Percentiles rank a stretch among this genome's conserved stretches.
Conservation (phyloP, 2,888 invertebrate species). For the Fissipunctia ypsillon region DNA sequence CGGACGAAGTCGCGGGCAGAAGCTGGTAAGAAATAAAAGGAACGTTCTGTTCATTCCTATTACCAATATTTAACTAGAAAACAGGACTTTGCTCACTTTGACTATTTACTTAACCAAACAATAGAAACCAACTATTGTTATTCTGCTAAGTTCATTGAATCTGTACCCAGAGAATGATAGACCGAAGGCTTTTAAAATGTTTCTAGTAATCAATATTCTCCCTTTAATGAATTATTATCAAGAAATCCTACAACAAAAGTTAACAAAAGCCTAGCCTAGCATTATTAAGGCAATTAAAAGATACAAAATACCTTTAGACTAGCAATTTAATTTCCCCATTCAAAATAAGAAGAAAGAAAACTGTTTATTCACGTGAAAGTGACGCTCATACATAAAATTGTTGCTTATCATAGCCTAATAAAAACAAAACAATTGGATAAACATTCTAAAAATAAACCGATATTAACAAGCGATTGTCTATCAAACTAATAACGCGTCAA, state of each 20-base stretch:
- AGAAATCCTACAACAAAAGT: conserved; percentile 19
- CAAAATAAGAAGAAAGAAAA: too few species aligned
- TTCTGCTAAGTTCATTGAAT: conserved; percentile 1
- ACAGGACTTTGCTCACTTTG: neutral
- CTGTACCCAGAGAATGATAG: neutral
- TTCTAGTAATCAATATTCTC: neutral
- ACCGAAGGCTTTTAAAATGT: neutral
- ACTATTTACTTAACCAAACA: neutral
- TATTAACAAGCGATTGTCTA: conserved; percentile 60
- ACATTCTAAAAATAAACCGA: too few species aligned
- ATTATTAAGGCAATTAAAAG: conserved; percentile 19
- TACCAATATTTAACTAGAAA: neutral
- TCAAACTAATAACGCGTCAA: conserved; percentile 71
- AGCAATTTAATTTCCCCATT: neutral
- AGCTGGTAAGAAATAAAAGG: too few species aligned
- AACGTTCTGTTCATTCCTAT: neutral
- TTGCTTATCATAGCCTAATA: too few species aligned
- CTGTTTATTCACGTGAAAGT: too few species aligned
- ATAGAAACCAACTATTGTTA: conserved; percentile 12
- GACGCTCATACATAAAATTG: too few species aligned
- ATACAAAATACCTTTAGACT: conserved; percentile 2
- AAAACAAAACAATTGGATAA: too few species aligned
- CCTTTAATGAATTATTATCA: neutral
- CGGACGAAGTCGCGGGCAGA: too few species aligned
- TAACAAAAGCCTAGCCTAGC: conserved; percentile 2